These are phyloP conservation scores for Pherbina coryleti DNA, from an alignment of 2,888 invertebrate species.

Conservation along the genomic window DNA sequence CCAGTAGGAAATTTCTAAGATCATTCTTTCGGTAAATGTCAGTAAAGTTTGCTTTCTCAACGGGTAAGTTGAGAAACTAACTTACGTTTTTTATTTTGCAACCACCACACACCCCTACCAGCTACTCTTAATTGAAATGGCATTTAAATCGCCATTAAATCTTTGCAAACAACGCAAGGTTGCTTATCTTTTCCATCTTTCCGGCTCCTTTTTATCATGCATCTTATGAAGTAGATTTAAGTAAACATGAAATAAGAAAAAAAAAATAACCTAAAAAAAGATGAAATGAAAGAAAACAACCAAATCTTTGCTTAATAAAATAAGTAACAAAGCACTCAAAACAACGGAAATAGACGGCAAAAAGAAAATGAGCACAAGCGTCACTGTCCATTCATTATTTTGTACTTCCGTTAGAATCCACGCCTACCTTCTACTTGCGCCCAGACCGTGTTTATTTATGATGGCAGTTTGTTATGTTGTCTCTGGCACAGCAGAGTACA, in stretches of 20 bases:
- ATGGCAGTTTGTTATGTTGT: conserved; percentile 65
- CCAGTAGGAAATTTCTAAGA: too few relatives aligned
- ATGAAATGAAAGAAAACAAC: background rate
- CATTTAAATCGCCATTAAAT: too few relatives aligned
- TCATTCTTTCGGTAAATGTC: too few relatives aligned
- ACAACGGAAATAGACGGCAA: too few relatives aligned
- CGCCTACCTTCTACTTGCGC: conserved; percentile 1
- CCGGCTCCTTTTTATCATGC: background rate
- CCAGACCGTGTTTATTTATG: conserved; percentile 62
- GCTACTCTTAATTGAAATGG: too few relatives aligned
- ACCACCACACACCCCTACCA: too few relatives aligned
- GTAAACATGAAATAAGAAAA: conserved; percentile 8
- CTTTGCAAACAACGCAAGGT: too few relatives aligned
- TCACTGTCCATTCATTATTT: background rate
- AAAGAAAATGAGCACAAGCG: background rate
- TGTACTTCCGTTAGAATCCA: background rate
- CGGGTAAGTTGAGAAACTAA: too few relatives aligned
- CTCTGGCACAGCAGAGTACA: conserved; percentile 60
- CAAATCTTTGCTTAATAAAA: background rate
- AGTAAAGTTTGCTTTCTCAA: too few relatives aligned
- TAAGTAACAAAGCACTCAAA: too few relatives aligned
- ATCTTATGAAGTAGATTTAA: background rate
- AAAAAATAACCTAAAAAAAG: background rate
- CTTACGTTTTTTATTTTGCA: too few relatives aligned
- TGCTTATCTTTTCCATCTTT: background rate